Evolutionary conservation across 2,113 vertebrate species (phyloP).

Genomic region (Potamarius usumacintae): DNA sequence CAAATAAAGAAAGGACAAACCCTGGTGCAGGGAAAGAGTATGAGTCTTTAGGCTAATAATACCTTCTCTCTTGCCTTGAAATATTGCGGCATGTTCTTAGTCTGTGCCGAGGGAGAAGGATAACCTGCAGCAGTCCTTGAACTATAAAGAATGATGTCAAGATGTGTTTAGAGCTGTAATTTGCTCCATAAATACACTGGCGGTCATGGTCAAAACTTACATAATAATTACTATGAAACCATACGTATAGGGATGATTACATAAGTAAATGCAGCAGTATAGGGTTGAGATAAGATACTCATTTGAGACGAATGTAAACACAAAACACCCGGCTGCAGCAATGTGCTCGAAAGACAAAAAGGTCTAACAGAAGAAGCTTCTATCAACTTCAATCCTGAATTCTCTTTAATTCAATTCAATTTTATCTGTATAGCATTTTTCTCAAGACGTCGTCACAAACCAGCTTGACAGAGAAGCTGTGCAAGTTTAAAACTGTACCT

Average conservation of each 20-base stretch:
- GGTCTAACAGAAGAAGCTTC: neutral
- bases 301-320: conserved; percentile 13
- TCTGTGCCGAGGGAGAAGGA: conserved; percentile 47
- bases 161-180: conserved; percentile 49
- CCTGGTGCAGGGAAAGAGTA: conserved; percentile 22
- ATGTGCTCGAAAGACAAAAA: neutral
- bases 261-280: conserved; percentile 28
- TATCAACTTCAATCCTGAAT: conserved; percentile 5
- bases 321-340: neutral
- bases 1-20: conserved; percentile 52
- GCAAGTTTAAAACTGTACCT: too few species aligned
- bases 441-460: too few species aligned
- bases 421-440: too few species aligned
- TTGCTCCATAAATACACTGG: conserved; percentile 49
- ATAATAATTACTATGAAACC: conserved; percentile 44
- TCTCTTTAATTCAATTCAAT: neutral
- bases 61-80: conserved; percentile 54
- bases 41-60: conserved; percentile 46
- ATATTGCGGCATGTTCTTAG: conserved; percentile 56
- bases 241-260: conserved; percentile 28
- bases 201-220: conserved; percentile 38
- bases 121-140: conserved; percentile 57
- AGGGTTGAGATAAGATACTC: conserved; percentile 40
- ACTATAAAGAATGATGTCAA: conserved; percentile 45
- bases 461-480: too few species aligned